Evolutionary conservation across 1,140 invertebrate species (phyloP), one percentile per base, ranked within the genome.

Genomic region (Batillaria attramentaria): DNA sequence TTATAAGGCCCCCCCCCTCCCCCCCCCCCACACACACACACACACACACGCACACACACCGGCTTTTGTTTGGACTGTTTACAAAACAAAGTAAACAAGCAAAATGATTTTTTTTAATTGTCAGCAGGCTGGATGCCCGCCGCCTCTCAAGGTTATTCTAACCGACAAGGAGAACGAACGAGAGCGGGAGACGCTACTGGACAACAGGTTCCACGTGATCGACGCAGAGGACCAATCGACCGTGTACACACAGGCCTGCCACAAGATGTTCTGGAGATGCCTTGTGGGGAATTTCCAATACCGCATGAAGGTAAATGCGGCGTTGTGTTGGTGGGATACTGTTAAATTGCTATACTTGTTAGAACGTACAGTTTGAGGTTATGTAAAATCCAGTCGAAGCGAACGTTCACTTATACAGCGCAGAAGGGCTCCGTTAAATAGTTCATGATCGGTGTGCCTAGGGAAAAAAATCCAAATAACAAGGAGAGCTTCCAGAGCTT

Each of bases 261-360:
- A 66, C 62, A 80, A 84, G 62, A 80, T 87, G 33, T 85, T 90
- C 62, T 85, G 85, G 82, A 81, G 81, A 68, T 89, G 85, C 76
- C 50, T 89, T 0, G 68, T 83, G 10, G 87, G 87, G 16, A 85
- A 87, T 74, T 73, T 78, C 31, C 90, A 90, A 72, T 92, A 91
- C 54, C 81, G 86, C 10, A 66, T 79, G 62, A 66, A 80, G 42
- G 73, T 75, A 24, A 60, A 57, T 42, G n/a, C 35, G 2, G 10
- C 57, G 24, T 10, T 8, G 10, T 62, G 57, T 6, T 62, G 10
- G 24, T 62, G 10, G 57, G 8, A 28, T n/a, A n/a, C n/a, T n/a
- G n/a, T n/a, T n/a, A n/a, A n/a, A n/a, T n/a, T n/a, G n/a, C n/a
- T n/a, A n/a, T n/a, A n/a, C n/a, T n/a, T n/a, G n/a, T n/a, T 1